Percentiles rank a stretch among this genome's conserved stretches.
Conservation (phyloP, 2,113 vertebrate species). For the Myotis brandtii region DNA sequence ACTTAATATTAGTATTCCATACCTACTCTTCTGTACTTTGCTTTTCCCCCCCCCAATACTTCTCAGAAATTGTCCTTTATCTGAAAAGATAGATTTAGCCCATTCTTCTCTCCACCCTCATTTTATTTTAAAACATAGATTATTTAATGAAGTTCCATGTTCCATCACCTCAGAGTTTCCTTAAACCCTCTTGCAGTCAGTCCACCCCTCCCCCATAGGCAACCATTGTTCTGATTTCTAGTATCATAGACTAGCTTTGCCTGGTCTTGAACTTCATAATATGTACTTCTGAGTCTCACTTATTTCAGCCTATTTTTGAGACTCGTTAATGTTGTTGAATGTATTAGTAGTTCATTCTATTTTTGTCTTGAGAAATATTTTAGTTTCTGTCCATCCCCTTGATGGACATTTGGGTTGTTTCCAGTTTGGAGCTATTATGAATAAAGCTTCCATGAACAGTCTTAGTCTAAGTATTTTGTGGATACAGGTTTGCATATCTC, state of each 20-base stretch:
- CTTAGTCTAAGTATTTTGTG: not conserved
- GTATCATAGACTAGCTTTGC: not conserved
- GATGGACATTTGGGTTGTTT: not conserved
- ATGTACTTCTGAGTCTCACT: not conserved
- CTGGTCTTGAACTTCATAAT: not conserved
- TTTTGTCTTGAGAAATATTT: not conserved
- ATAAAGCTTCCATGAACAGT: not conserved
- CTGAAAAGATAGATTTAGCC: not conserved
- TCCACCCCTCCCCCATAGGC: not conserved
- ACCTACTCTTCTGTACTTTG: not conserved
- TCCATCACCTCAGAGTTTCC: not conserved
- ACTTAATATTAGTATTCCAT: not conserved
- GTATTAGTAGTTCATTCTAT: not conserved
- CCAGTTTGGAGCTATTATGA: not conserved
- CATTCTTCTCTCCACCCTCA: not conserved
- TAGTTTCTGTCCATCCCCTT: not conserved
- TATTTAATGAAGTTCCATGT: not conserved
- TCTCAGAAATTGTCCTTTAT: conserved; percentile 2
- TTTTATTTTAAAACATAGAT: conserved; percentile 8
- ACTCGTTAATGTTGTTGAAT: conserved; percentile 14
- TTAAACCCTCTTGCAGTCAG: not conserved
- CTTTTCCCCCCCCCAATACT: not conserved
- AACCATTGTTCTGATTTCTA: not conserved
- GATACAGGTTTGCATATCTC: not conserved
- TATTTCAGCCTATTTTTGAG: conserved; percentile 26